phyloP scores from a whole-genome alignment of 2,113 vertebrate species.

The Albula goreensis region DNA sequence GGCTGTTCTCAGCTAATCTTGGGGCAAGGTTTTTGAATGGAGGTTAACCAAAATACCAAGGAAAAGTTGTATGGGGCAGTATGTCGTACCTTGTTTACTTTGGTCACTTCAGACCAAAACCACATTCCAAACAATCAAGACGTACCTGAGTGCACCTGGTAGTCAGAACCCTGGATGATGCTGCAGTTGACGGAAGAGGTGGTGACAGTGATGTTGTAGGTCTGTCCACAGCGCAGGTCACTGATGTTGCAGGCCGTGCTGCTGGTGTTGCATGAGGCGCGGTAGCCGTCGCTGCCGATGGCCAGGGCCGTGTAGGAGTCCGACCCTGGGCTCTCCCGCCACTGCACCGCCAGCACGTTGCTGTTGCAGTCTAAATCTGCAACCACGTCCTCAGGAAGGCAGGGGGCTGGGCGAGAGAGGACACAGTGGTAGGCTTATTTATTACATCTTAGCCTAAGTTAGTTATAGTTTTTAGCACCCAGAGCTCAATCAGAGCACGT shows the following conservation, averaged over 20 bases:
- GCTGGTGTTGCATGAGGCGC: constrained; percentile 47
- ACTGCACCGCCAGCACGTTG: constrained; percentile 62
- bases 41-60: background rate
- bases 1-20: too few species aligned
- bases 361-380: constrained; percentile 57
- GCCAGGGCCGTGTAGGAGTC: constrained; percentile 60
- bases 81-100: too few species aligned
- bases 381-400: constrained; percentile 60
- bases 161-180: constrained; percentile 59
- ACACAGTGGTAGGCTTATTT: background rate
- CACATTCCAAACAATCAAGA: too few species aligned
- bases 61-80: background rate
- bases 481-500: too few species aligned
- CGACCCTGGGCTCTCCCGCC: constrained; percentile 43
- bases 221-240: constrained; percentile 62
- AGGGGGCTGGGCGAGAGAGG: constrained; percentile 52
- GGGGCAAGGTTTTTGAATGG: too few species aligned
- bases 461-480: too few species aligned
- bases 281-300: constrained; percentile 54
- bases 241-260: constrained; percentile 59
- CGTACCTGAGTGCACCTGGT: constrained; percentile 65
- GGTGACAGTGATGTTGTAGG: constrained; percentile 65
- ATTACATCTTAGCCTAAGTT: too few species aligned
- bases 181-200: constrained; percentile 51
- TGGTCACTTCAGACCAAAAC: too few species aligned